Base-by-base conservation (phyloP, 2,797 vertebrate species). In the Acanthurus lineatus region DNA sequence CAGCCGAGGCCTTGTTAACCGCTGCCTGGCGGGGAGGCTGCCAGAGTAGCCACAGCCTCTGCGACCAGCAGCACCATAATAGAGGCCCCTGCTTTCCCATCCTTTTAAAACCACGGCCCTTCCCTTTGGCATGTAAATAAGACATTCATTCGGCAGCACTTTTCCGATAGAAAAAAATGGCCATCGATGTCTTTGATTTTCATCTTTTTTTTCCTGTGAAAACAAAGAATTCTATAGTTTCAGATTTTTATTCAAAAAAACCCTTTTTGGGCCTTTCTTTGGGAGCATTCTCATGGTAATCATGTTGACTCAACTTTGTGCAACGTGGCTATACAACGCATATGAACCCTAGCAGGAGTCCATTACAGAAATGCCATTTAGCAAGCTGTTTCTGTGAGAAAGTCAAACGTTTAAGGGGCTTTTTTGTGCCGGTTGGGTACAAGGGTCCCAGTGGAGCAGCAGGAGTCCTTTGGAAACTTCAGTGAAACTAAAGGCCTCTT, bases 71-170 rank as follows among this genome's bases (percentile, higher is more conserved):
- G 92, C 88, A 80, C 95, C 77, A 94, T 92, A 95, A 96, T 93
- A 93, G 93, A 95, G 93, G 92, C 93, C 88, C 92, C 92, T 92
- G 81, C 91, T 95, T 96, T 96, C 95, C 96, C 95, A 96, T 96
- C 95, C 96, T 94, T 92, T 96, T 92, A 91, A 93, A 94, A 94
- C 92, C 94, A 93, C 80, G 89, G 94, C 76, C 93, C 87, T 89
- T 93, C 69, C 93, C 94, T 95, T 97, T 97, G 96, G 96, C 94
- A 97, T 97, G 96, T 96, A 96, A 98, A 98, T 97, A 96, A 96
- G 96, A 97, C 96, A 97, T 97, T 97, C 96, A 97, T 92, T 90
- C 87, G 84, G 91, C 95, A 94, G 96, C 96, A 96, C 95, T 95
- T 95, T 96, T 94, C 89, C 88, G 88, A 95, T 94, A 93, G 95